These are phyloP conservation scores for Oceanites oceanicus DNA, from an alignment of 2,113 vertebrate species.

Conservation along the genomic window DNA sequence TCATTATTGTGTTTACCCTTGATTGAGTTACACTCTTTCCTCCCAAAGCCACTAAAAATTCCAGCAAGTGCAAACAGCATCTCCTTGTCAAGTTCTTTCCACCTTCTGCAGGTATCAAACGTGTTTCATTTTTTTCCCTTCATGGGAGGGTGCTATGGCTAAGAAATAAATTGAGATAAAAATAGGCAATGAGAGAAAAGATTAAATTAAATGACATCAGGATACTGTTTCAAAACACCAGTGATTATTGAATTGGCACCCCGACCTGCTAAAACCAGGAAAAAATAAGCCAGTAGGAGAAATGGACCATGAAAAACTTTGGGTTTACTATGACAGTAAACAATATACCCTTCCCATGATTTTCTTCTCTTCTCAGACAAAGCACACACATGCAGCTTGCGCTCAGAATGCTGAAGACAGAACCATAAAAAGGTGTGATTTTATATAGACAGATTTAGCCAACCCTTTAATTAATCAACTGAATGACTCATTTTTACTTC, in stretches of 20 bases:
- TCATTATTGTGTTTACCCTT: slow-evolving; percentile 58
- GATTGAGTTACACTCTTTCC: slow-evolving; percentile 62
- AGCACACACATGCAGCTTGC: background rate
- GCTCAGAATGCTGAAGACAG: background rate
- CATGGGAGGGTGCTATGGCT: background rate
- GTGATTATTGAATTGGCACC: background rate
- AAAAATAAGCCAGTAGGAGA: background rate
- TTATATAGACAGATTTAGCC: background rate
- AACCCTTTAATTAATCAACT: slow-evolving; percentile 42
- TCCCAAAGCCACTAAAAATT: slow-evolving; percentile 55
- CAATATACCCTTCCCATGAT: background rate
- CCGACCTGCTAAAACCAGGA: background rate
- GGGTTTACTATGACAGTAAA: background rate
- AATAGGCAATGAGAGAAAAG: background rate
- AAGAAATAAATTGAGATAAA: slow-evolving; percentile 33
- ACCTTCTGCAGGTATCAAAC: background rate
- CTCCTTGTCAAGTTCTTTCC: slow-evolving; percentile 3
- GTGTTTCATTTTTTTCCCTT: slow-evolving; percentile 24
- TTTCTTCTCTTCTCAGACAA: background rate
- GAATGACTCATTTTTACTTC: slow-evolving; percentile 4
- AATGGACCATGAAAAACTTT: background rate
- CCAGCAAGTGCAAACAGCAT: background rate
- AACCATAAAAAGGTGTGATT: background rate
- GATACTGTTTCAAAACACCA: background rate
- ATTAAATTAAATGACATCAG: background rate